These are phyloP conservation scores for Lasiommata megera DNA, from an alignment of 2,888 invertebrate species.

Conservation along the genomic window DNA sequence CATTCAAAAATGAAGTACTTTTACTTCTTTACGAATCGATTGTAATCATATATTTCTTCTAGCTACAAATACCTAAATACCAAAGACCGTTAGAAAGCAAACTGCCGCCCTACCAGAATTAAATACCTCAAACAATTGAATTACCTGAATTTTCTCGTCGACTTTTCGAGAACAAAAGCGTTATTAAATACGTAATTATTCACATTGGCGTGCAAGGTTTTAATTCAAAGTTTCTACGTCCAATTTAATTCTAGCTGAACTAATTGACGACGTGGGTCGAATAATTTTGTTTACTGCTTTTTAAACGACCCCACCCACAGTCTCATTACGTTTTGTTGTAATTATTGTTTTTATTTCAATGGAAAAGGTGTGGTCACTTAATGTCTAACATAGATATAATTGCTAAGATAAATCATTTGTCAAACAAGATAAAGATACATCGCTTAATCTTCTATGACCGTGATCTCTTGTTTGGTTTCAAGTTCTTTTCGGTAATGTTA, in stretches of 20 bases:
- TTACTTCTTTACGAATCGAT: no score
- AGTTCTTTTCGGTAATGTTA: background rate
- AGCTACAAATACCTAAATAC: background rate
- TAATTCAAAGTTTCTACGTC: constrained; percentile 59
- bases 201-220: constrained; percentile 78
- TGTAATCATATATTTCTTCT: no score
- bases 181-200: constrained; percentile 82
- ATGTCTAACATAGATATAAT: constrained; percentile 15
- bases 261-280: constrained; percentile 77
- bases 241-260: constrained; percentile 79
- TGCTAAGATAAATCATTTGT: constrained; percentile 17
- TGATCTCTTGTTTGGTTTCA: background rate
- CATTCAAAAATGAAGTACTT: no score
- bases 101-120: constrained; percentile 65
- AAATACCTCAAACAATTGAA: constrained; percentile 80
- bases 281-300: constrained; percentile 80
- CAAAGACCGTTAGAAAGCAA: constrained; percentile 45
- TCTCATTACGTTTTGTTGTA: constrained; percentile 46
- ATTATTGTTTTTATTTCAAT: constrained; percentile 33
- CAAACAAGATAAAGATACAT: background rate
- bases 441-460: background rate
- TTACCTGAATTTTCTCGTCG: constrained; percentile 79
- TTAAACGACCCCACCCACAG: constrained; percentile 75
- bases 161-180: constrained; percentile 76
- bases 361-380: constrained; percentile 36